Evolutionary conservation across 2,797 vertebrate genomes (phyloP), one percentile per base, ranked within the genome.

Genomic region (Australoheros facetus): DNA sequence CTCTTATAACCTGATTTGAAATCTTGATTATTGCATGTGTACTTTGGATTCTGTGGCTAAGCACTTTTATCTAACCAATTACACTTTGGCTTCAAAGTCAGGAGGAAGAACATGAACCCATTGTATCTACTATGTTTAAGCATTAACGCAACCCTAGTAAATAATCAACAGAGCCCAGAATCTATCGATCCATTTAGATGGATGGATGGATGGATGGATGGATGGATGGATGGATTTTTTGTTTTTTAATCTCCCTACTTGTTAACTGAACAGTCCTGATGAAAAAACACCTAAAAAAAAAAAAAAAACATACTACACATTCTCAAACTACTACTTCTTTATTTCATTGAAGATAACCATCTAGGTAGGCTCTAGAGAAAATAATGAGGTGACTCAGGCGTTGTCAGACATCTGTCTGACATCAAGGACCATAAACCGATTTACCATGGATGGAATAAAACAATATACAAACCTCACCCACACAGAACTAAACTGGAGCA

Each of bases 401-500:
- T 60, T 34, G 60, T 79, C 79, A 83, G 73, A 85, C 75, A 30
- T 79, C 51, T 70, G 81, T 86, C 73, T 85, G 84, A 87, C 60
- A 81, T 86, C 77, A 77, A 16, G 28, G 77, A 73, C 73, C 87
- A 88, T 92, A 92, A 92, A 91, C 54, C 51, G 75, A 73, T 86
- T 85, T 3, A 45, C 17, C 21, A 28, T 71, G 48, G 75, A 79
- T 39, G 76, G 78, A 87, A 86, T 87, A 82, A 85, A 85, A 86
- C 56, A 81, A 85, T 91, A 89, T 90, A 91, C 59, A 73, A 88
- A 83, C 79, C 88, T 84, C 37, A 90, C 48, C 78, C 80, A 82
- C 75, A 75, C 60, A 57, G 17, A n/a, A 48, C 62, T 9, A 56
- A 12, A 62, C 10, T 23, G 14, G 34, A 37, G 13, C 42, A 76